Base-by-base conservation (phyloP, 1,140 invertebrate genomes). In the Ooceraea biroi region DNA sequence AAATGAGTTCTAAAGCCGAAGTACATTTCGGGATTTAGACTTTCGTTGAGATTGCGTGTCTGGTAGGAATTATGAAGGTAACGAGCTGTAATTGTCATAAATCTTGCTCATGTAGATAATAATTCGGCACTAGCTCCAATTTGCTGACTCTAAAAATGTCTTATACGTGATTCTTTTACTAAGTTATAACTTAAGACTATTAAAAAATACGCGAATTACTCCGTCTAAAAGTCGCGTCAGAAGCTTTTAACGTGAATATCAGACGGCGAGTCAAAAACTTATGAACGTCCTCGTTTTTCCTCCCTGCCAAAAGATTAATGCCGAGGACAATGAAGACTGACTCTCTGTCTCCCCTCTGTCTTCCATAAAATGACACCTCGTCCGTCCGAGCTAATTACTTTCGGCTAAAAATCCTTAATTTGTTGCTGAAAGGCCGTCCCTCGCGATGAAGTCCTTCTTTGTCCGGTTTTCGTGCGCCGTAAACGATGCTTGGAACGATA, bases 381-480 rank as follows among this genome's bases (percentile, higher is more conserved):
- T 84, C 86, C 85, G 72, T 57, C 74, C 57, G 68, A 88, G 89
- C 86, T 90, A 90, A 90, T 90, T 90, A 90, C 85, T 90, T 89
- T 88, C 85, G 85, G 89, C 89, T 90, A 90, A 90, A 90, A 89
- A 89, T 90, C 87, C 82, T 90, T 89, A 90, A 90, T 90, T 88
- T 87, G 86, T 90, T 85, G 77, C 82, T 83, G 74, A 87, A 90
- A 87, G 83, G 58, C 60, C 44, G 71, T 25, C 78, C 36, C 11
- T 8, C 48, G 30, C 50, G 73, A 87, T 87, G 58, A 82, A 61
- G 52, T 82, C 85, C 73, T 80, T 65, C 80, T 86, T 68, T 36
- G 52, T 73, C 55, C 44, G 22, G 36, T 52, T 36, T 7, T n/a
- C n/a, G 55, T 1, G 19, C 4, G 3, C 17, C 11, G 25, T 41